Percentiles rank a stretch among this genome's conserved stretches.
Conservation (phyloP, 2,888 invertebrate species). For the Polyommatus iphigenia region DNA sequence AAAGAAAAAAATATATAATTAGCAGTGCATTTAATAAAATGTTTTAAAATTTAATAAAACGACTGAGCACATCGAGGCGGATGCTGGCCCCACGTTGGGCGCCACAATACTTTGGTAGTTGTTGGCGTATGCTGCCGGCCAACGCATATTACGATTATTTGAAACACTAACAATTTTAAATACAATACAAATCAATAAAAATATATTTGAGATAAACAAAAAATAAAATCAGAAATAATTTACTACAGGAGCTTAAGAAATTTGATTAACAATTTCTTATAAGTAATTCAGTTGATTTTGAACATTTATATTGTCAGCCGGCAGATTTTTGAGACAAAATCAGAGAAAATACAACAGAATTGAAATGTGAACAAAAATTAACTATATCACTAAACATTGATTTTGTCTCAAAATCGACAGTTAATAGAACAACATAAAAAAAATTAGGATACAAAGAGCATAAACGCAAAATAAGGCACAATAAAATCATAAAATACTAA, state of each 20-base stretch:
- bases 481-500: conserved; percentile 35
- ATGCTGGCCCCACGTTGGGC: conserved; percentile 44
- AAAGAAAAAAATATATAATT: conserved; percentile 58
- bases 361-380: conserved; percentile 2
- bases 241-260: background rate
- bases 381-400: conserved; percentile 24
- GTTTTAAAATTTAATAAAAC: too few relatives aligned
- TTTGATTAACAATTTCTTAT: background rate
- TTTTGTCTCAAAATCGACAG: conserved; percentile 24
- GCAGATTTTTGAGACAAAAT: conserved; percentile 26
- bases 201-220: background rate
- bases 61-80: conserved; percentile 64
- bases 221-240: background rate
- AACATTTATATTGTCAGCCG: conserved; percentile 10
- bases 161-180: background rate
- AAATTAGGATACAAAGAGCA: conserved; percentile 30
- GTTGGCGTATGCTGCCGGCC: conserved; percentile 41
- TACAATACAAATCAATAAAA: background rate
- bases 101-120: conserved; percentile 44
- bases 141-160: conserved; percentile 37
- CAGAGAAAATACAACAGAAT: background rate
- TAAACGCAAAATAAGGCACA: conserved; percentile 39
- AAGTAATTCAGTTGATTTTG: background rate
- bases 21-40: conserved; percentile 73
- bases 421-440: conserved; percentile 25